Conservation (phyloP, 2,797 vertebrate species). For the Channallabes apus region DNA sequence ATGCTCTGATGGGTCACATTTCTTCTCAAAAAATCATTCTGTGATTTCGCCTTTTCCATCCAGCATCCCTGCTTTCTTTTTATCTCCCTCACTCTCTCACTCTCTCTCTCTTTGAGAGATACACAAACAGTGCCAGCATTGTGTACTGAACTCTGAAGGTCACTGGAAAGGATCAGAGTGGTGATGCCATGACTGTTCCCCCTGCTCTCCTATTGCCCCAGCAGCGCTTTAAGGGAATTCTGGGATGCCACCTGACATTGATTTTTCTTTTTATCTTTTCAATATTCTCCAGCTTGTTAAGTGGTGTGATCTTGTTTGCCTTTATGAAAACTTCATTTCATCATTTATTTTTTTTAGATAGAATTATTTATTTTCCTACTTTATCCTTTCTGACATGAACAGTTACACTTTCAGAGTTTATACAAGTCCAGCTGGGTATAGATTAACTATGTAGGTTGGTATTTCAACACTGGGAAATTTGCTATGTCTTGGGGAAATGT, state of each 20-base stretch:
- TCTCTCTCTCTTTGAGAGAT: slow-evolving; percentile 1
- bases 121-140: slow-evolving; percentile 13
- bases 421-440: no score
- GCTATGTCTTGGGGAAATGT: not conserved
- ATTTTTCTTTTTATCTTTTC: not conserved
- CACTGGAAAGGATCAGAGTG: slow-evolving; percentile 37
- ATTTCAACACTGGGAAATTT: no score
- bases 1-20: not conserved
- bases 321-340: not conserved
- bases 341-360: not conserved
- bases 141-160: slow-evolving; percentile 44
- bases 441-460: no score
- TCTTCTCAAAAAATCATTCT: not conserved
- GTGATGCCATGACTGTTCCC: slow-evolving; percentile 14
- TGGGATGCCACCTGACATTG: slow-evolving; percentile 18
- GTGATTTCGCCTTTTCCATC: not conserved
- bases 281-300: not conserved
- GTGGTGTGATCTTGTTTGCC: not conserved
- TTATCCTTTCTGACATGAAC: not conserved
- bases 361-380: not conserved
- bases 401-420: no score
- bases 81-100: not conserved
- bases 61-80: not conserved
- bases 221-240: slow-evolving; percentile 16
- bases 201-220: slow-evolving; percentile 30